Conservation (phyloP, 2,113 vertebrate species). For the Oreotrochilus melanogaster region DNA sequence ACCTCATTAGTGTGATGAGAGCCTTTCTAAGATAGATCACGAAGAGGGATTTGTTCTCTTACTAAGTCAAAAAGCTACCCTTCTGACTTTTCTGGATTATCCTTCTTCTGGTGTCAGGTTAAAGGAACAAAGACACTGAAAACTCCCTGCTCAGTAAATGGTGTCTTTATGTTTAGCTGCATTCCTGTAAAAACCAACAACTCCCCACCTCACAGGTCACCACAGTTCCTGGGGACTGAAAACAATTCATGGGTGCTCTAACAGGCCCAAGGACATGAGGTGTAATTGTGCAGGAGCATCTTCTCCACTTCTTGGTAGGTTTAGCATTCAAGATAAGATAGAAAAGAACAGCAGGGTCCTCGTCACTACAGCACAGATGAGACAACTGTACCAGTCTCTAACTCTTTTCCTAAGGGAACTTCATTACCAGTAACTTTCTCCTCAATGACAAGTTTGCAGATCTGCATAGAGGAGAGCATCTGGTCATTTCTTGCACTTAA, state of each 20-base stretch:
- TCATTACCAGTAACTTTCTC: not conserved
- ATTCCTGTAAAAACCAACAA: not conserved
- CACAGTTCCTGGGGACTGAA: not conserved
- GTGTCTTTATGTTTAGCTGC: not conserved
- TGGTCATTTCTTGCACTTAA: not conserved
- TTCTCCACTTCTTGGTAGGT: not conserved
- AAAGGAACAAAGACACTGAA: not conserved
- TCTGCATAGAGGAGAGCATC: not conserved
- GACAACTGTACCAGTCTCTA: not conserved
- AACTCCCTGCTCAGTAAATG: not conserved
- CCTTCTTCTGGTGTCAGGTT: not conserved
- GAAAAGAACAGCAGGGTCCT: not conserved
- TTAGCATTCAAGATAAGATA: not conserved
- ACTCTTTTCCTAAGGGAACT: not conserved
- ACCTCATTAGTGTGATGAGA: slow-evolving; percentile 8
- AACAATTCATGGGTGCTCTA: not conserved
- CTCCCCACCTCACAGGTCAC: not conserved
- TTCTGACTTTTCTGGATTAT: slow-evolving; percentile 20
- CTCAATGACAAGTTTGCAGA: not conserved
- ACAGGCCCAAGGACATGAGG: accelerated
- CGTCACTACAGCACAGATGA: not conserved
- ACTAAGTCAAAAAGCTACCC: not conserved
- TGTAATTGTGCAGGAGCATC: not conserved
- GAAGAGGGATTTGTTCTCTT: not conserved
- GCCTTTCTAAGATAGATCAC: not conserved